Evolutionary conservation across 2,797 vertebrate genomes (phyloP), one percentile per base, ranked within the genome.

Genomic region (Chloroceryle inda): DNA sequence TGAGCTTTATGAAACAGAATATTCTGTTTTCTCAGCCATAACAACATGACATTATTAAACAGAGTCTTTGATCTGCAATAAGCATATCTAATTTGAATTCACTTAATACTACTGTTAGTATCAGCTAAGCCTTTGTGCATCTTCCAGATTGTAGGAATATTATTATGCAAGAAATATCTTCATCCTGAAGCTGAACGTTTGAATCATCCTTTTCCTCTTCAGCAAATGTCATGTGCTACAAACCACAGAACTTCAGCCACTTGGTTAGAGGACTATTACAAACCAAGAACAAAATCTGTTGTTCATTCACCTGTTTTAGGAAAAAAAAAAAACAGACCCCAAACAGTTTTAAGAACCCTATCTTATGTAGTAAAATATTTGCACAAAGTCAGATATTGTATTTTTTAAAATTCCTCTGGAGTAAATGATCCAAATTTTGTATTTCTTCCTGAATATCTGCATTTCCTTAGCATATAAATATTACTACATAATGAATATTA

Each of bases 51-150:
- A 53, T 45, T 87, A 53, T 86, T 91, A 94, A 94, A 59, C n/a
- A 69, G 23, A 21, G 59, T 63, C 47, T 96, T 96, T 96, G 80
- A 92, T 93, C 86, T 77, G 56, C 69, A 94, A 86, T 93, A 91
- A 93, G 80, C 71, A 85, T 67, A 62, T 77, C 80, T 94, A 91
- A 96, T 94, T 95, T 91, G 42, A 93, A 95, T 96, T 94, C 77
- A 86, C 71, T 95, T 95, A 64, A 53, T 94, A 92, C 82, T 83
- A 53, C 66, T 74, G n/a, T 47, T 77, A 47, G 27, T 86, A 74
- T 42, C 68, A 72, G 24, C 69, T 84, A 56, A 74, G 27, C 21
- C 33, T 91, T 91, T 66, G 69, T 91, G 23, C 31, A 86, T 73
- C 62, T 61, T 86, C 63, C 38, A 37, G 33, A 85, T 45, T 96